Evolutionary conservation across 1,140 invertebrate genomes (phyloP), one percentile per base, ranked within the genome.

Genomic region (Temnothorax nylanderi): DNA sequence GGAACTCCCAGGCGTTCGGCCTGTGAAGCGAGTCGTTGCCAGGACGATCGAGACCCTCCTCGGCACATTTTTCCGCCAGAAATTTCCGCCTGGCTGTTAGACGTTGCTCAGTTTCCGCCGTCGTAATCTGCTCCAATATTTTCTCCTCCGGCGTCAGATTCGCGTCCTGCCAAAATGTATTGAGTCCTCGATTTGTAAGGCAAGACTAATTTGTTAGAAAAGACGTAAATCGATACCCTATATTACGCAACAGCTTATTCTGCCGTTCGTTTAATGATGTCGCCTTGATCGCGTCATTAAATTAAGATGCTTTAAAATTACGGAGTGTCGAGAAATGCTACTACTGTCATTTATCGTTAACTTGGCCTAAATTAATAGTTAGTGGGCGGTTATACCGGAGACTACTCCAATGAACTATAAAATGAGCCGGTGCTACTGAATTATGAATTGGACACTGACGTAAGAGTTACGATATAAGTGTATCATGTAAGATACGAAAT

Each of bases 1-100:
- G 96, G 92, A 98, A 98, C 92, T 98, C 98, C 98, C 98, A 98
- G 3, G 98, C 97, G 89, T 98, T 98, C 7, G 97, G 97, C 87
- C 95, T 96, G 89, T 97, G 97, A 87, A 97, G 95, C 2, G 96
- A 96, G 91, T 97, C 97, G 90, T 97, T 97, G 51, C 96, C 96
- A 87, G 95, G 93, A 75, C 94, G 94, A 86, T 96, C 96, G 60
- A 96, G 92, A 37, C 96, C 96, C 84, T 95, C 94, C 84, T 96
- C 93, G 16, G 95, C 80, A 86, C 96, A 96, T 76, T 95, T 96
- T 78, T 96, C 94, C 47, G 92, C 92, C 62, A 96, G 91, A 87
- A 95, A 95, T 87, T 95, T 95, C 26, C 96, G 92, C 26, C 96
- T 94, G 69, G 91, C 93, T 18, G 93, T 92, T 92, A 96, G 94